phyloP scores from a whole-genome alignment of 2,797 vertebrate species.

The Morus bassanus region DNA sequence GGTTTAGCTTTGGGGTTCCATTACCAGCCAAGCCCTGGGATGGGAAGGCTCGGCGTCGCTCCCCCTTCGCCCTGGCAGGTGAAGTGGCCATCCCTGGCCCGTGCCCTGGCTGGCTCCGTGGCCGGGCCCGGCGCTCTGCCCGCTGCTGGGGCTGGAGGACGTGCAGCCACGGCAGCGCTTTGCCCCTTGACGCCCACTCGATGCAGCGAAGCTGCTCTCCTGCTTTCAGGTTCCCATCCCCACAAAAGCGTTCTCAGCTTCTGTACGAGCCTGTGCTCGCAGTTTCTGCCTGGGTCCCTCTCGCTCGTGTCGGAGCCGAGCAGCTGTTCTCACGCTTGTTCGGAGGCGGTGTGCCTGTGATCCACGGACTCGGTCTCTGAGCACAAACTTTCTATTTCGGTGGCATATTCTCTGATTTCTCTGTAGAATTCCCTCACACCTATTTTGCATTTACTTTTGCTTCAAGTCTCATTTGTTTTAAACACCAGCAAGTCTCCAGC shows the following conservation, averaged over 20 bases:
- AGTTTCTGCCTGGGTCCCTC: neutral
- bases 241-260: neutral
- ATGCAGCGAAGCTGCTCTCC: neutral
- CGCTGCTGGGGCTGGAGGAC: neutral
- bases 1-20: neutral
- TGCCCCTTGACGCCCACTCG: too few relatives aligned
- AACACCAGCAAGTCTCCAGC: fast-evolving
- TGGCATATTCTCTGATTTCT: neutral
- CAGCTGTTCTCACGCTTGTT: fast-evolving
- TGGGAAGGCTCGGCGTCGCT: neutral
- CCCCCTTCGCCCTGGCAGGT: neutral
- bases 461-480: neutral
- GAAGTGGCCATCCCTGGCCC: neutral
- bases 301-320: neutral
- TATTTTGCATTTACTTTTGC: neutral
- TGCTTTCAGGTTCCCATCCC: neutral
- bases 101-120: fast-evolving
- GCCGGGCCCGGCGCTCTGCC: neutral
- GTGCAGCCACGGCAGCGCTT: fast-evolving
- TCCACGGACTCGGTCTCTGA: fast-evolving
- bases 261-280: neutral
- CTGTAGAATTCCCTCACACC: neutral
- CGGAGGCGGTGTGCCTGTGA: neutral
- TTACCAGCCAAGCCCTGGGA: neutral
- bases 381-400: too few relatives aligned